These are phyloP conservation scores for Streptopelia turtur DNA, from an alignment of 2,797 vertebrate genomes.

Conservation along the genomic window DNA sequence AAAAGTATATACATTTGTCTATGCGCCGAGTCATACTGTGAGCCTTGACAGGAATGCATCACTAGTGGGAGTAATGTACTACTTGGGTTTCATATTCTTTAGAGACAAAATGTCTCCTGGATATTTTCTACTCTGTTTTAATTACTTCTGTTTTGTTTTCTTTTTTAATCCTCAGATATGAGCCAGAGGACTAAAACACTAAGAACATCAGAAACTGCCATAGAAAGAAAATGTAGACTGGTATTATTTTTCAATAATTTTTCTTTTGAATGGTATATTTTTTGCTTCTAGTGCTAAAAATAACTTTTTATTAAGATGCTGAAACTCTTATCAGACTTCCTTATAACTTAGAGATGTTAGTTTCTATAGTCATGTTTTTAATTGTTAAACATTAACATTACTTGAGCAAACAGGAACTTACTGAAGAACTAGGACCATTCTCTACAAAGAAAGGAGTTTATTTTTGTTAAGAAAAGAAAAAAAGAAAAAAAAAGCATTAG, in stretches of 20 bases:
- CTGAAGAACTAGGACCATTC: background rate
- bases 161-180: conserved; percentile 67
- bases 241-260: conserved; percentile 24
- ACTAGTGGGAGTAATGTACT: background rate
- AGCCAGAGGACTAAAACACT: conserved; percentile 73
- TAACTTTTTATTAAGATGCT: background rate
- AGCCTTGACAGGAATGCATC: background rate
- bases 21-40: background rate
- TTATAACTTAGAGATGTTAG: background rate
- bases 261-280: conserved; percentile 20
- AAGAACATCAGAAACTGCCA: conserved; percentile 17
- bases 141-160: background rate
- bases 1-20: background rate
- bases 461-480: conserved; percentile 55
- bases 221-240: background rate
- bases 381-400: background rate
- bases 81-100: background rate
- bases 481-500: background rate
- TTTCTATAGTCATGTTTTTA: conserved; percentile 6
- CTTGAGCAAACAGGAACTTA: background rate
- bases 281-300: conserved; percentile 33
- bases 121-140: conserved; percentile 3
- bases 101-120: background rate
- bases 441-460: conserved; percentile 48
- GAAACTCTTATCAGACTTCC: background rate